Conservation (phyloP, 2,113 vertebrate species). For the Clinocottus analis region DNA sequence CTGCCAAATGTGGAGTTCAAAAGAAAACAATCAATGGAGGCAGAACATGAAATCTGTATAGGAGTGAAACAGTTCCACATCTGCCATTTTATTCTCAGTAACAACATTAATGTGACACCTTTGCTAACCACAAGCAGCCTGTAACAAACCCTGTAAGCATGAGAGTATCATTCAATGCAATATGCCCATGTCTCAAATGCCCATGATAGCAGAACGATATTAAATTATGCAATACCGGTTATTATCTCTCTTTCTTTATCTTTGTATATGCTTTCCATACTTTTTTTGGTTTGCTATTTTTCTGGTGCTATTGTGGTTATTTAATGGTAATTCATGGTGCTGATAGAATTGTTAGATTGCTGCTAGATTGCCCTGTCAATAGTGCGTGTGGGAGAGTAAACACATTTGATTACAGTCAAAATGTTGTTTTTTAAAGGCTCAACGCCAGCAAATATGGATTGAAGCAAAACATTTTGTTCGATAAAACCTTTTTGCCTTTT, state of each 20-base stretch:
- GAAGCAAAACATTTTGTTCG: no score
- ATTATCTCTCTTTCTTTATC: not conserved
- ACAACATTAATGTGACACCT: conserved; percentile 14
- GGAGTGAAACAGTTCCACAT: conserved; percentile 7
- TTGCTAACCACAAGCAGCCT: conserved; percentile 16
- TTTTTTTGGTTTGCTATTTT: not conserved
- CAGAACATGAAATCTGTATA: conserved; percentile 35
- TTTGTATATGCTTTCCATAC: no score
- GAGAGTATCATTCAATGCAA: not conserved
- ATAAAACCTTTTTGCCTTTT: no score
- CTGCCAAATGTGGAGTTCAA: conserved; percentile 51
- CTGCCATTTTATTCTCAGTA: conserved; percentile 1
- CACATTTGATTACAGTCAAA: no score
- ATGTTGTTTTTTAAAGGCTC: no score
- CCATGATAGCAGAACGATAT: not conserved
- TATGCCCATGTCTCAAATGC: not conserved
- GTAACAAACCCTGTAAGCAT: not conserved
- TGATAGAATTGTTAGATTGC: not conserved
- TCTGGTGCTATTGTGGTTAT: not conserved
- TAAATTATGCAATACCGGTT: not conserved
- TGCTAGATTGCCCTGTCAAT: no score
- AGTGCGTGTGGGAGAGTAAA: no score
- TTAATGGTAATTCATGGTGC: not conserved
- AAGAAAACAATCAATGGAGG: conserved; percentile 59
- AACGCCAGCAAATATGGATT: no score